Evolutionary conservation across 1,140 invertebrate species (phyloP).

Genomic region (Manduca sexta): DNA sequence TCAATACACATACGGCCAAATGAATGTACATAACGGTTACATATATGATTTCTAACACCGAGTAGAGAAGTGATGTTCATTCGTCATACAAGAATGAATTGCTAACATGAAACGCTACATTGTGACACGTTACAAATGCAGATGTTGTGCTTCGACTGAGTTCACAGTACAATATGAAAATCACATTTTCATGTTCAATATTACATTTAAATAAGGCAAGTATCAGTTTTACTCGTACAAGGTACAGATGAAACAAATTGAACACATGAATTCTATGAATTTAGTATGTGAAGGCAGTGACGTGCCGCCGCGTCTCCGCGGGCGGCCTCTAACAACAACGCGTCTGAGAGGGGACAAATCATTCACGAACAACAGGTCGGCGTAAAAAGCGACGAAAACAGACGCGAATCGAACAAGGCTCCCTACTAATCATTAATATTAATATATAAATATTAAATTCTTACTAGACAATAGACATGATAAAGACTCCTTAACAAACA

Average conservation of each 20-base stretch:
- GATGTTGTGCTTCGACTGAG: slow-evolving; percentile 25
- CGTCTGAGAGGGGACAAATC: slow-evolving; percentile 34
- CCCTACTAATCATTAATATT: slow-evolving; percentile 50
- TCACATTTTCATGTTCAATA: slow-evolving; percentile 16
- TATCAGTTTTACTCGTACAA: slow-evolving; percentile 20
- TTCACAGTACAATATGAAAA: slow-evolving; percentile 15
- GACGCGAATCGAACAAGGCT: slow-evolving; percentile 60
- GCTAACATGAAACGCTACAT: background rate
- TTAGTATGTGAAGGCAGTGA: slow-evolving; percentile 55
- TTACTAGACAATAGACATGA: slow-evolving; percentile 70
- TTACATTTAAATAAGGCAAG: slow-evolving; percentile 38
- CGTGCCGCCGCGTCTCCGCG: background rate
- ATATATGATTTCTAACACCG: slow-evolving; percentile 9
- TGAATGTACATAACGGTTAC: slow-evolving; percentile 9
- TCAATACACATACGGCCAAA: slow-evolving; percentile 16
- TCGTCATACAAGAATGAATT: too few species aligned
- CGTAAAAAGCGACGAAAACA: slow-evolving; percentile 59
- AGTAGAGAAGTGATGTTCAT: slow-evolving; percentile 1
- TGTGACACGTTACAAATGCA: slow-evolving; percentile 26
- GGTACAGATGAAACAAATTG: slow-evolving; percentile 27
- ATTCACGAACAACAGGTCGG: slow-evolving; percentile 43
- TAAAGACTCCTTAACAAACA: slow-evolving; percentile 71
- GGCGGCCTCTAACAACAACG: slow-evolving; percentile 26
- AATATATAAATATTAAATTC: slow-evolving; percentile 64
- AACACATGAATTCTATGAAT: slow-evolving; percentile 46